phyloP scores from a whole-genome alignment of 2,888 invertebrate species.

The Synergus japonicus region DNA sequence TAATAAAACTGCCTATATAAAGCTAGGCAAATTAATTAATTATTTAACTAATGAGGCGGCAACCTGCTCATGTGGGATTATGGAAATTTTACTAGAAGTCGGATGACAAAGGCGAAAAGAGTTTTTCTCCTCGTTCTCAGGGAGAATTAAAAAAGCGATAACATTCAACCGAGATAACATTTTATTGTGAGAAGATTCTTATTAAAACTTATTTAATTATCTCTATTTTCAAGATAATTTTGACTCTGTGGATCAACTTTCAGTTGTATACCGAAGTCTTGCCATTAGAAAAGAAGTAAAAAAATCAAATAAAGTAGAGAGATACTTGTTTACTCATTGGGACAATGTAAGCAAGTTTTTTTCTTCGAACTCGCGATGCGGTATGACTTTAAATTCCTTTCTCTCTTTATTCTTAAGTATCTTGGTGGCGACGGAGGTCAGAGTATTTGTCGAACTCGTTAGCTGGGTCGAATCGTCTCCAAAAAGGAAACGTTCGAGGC shows the following conservation, averaged over 20 bases:
- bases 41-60: conserved; percentile 8
- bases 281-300: not conserved
- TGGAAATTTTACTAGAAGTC: conserved; percentile 10
- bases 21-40: conserved; percentile 28
- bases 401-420: not conserved
- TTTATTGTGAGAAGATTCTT: conserved; percentile 3
- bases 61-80: not conserved
- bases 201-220: not conserved
- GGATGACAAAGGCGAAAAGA: conserved; percentile 2
- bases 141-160: too few species aligned
- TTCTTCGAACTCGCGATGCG: conserved; percentile 7
- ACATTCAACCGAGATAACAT: not conserved
- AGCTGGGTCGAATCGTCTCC: conserved; percentile 60
- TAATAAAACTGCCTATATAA: not conserved
- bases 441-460: conserved; percentile 63
- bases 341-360: conserved; percentile 21
- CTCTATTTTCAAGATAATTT: not conserved
- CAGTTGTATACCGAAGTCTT: not conserved
- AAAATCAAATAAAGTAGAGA: not conserved
- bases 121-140: not conserved
- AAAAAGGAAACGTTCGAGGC: conserved; percentile 56
- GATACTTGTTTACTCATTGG: conserved; percentile 2
- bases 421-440: not conserved
- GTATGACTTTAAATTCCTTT: conserved; percentile 21
- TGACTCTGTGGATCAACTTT: too few species aligned